Evolutionary conservation across 2,888 invertebrate species (phyloP), one percentile per base, ranked within the genome.

Genomic region (Zele albiditarsus): DNA sequence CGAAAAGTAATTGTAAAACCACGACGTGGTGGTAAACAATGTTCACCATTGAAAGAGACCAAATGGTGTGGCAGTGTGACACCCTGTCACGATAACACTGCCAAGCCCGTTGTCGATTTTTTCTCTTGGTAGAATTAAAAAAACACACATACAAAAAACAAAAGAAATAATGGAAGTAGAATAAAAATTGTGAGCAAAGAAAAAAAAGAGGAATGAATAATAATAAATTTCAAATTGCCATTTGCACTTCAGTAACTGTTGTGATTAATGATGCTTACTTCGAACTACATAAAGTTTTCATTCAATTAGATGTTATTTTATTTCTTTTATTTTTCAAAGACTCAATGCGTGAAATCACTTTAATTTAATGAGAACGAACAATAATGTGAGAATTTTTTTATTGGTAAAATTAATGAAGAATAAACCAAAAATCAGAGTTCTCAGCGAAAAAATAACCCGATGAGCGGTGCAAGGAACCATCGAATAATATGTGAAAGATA

Each of bases 1-100:
- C 92, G 97, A 78, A 93, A 94, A 82, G 93, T 97, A 73, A 90
- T 94, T 80, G 94, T 94, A 83, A 94, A 95, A 82, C 94, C 95
- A 73, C 91, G 95, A 77, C 92, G 95, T 16, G 96, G 96, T 16
- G 97, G 97, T 12, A 91, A 93, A 33, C 92, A 94, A 6, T 98
- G 98, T 90, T 96, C 96, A 6, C 94, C 96, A 14, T 92, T 97
- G 73, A 92, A 94, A 80, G 95, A 96, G 86, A 95, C 95, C 23
- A 94, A 95, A 86, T 97, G 97, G 96, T 97, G 97, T 88, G 96
- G 96, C 75, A 94, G 95, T 80, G 93, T 93, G 78, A 91, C 92
- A 80, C 92, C 93, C 77, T 94, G 94, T 88, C 91, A 92, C 86
- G 90, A 69, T 27, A 76, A 68, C 38, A 63, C 68, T 69, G 58